Base-by-base conservation (phyloP, 1,140 invertebrate species). In the Atta texana region DNA sequence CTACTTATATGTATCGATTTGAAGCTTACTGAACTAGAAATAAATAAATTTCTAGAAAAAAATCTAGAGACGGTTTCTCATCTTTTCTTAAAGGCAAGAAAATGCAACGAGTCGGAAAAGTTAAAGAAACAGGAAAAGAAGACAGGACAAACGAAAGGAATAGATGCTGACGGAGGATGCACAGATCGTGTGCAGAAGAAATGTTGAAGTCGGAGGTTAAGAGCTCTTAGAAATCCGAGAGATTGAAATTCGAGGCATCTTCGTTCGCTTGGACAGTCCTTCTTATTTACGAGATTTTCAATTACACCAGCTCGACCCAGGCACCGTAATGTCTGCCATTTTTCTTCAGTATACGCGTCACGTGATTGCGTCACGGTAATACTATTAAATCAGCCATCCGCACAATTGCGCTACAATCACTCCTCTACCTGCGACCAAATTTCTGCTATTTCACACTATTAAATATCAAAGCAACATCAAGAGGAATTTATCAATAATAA, bases 241-340 rank as follows among this genome's bases (percentile, higher is more conserved):
- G 72, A 89, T 89, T 87, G 88, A 89, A 87, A 89, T 89, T 85
- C 85, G 77, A 88, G 87, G n/a, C 77, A n/a, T 66, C 64, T 61
- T 44, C 86, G 78, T 51, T 21, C 51, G n/a, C 66, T 66, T 57
- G 80, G 82, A 78, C 63, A 59, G 80, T 78, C 74, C 28, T 87
- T 49, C 85, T 88, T 88, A 88, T 88, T 88, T 88, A 87, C 87
- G 85, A 55, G 87, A 87, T 71, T 88, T 88, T 87, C 87, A 88
- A 88, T 88, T 88, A 88, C 76, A 51, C 49, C 31, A 16, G 18
- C 51, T 57, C 28, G 14, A 16, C 68, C 12, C 72, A 34, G 55
- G 12, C 69, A 53, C 12, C n/a, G 14, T 21, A 59, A 82, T 68
- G 71, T 51, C 61, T 71, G 24, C 16, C 44, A 63, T 78, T 86